phyloP scores from a whole-genome alignment of 2,797 vertebrate genomes.

The Danio kyathit region DNA sequence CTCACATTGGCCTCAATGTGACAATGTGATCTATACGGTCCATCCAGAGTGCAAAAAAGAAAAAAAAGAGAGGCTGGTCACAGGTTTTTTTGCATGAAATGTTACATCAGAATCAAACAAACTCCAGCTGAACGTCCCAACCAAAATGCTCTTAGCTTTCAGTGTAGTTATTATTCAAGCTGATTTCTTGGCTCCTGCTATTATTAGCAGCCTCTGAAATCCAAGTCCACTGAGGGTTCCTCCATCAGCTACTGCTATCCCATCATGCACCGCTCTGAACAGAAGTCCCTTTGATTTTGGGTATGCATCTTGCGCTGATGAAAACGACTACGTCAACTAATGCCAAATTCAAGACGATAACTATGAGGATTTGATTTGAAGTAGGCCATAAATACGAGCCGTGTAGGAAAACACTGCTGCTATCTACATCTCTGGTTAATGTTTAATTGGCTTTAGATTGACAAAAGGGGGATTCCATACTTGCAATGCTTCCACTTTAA shows the following conservation, averaged over 20 bases:
- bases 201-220: constrained; percentile 63
- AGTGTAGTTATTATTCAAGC: constrained; percentile 49
- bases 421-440: constrained; percentile 23
- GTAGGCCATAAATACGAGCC: background rate
- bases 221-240: constrained; percentile 58
- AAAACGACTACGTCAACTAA: background rate
- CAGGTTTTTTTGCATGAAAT: background rate
- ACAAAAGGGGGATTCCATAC: background rate
- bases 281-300: constrained; percentile 34
- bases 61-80: background rate
- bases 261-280: constrained; percentile 29
- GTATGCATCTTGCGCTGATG: background rate
- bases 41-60: background rate
- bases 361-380: background rate
- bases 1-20: constrained; percentile 48
- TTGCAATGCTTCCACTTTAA: background rate
- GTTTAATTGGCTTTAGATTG: background rate
- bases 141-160: constrained; percentile 36
- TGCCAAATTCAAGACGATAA: constrained; percentile 2
- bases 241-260: constrained; percentile 45
- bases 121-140: constrained; percentile 25
- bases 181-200: constrained; percentile 58
- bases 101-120: background rate
- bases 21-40: constrained; percentile 53
- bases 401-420: background rate